These are phyloP conservation scores for Archivesica marissinica DNA, from an alignment of 1,140 invertebrate species.

Conservation along the genomic window DNA sequence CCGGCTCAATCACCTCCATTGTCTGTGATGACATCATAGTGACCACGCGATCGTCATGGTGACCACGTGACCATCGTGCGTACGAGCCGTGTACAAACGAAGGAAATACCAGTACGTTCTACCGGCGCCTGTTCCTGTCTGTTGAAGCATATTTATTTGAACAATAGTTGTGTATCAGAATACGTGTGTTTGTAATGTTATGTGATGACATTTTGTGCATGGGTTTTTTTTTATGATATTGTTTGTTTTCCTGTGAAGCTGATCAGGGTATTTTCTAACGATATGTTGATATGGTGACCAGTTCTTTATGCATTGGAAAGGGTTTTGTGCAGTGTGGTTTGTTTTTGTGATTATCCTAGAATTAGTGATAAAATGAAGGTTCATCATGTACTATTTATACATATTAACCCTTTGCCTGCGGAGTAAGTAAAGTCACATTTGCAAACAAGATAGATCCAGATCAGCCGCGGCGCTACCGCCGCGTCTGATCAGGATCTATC, in stretches of 20 bases:
- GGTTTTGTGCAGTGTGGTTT: not conserved
- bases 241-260: not conserved
- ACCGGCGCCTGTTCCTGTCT: constrained; percentile 6
- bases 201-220: not conserved
- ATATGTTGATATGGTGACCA: not conserved
- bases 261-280: not conserved
- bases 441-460: not conserved
- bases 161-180: constrained; percentile 16
- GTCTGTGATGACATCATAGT: constrained; percentile 47
- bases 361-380: no score
- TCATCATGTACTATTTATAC: no score
- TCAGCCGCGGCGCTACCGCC: not conserved
- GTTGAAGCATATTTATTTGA: constrained; percentile 18
- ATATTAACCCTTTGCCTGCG: not conserved
- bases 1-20: constrained; percentile 23
- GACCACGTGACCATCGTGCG: not conserved
- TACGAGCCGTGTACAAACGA: not conserved
- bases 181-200: constrained; percentile 16
- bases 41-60: not conserved
- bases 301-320: not conserved
- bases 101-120: not conserved
- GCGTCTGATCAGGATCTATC: no score
- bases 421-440: not conserved
- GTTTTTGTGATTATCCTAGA: not conserved
- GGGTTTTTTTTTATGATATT: constrained; percentile 1